Percentiles rank a stretch among this genome's conserved stretches.
Evolutionary conservation across 2,113 vertebrate species (phyloP).

Genomic region (Callipepla squamata): DNA sequence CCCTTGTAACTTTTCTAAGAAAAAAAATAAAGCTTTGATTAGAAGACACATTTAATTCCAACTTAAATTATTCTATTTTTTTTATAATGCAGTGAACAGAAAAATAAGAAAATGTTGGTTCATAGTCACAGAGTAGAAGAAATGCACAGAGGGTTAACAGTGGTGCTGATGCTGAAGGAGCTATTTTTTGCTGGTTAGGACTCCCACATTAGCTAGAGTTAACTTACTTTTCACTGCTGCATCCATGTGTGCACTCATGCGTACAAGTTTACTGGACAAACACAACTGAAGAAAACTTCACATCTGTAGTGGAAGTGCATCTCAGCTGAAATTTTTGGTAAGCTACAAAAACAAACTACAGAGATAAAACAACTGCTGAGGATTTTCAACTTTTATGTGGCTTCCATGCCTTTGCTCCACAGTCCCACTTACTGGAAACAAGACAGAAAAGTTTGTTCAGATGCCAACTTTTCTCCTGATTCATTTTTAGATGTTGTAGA

Average conservation of each 20-base stretch:
- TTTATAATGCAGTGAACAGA: neutral
- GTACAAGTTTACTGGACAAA: neutral
- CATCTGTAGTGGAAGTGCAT: neutral
- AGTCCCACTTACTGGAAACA: neutral
- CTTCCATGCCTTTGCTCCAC: neutral
- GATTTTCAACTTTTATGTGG: neutral
- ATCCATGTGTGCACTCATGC: neutral
- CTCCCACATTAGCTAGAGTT: neutral
- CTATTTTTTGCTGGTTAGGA: neutral
- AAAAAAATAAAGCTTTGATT: neutral
- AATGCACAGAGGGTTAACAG: neutral
- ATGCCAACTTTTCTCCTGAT: neutral
- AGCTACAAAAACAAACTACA: neutral
- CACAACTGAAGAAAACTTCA: neutral
- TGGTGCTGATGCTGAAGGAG: neutral
- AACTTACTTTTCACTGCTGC: neutral
- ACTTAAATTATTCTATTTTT: neutral
- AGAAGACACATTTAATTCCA: neutral
- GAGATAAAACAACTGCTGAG: neutral
- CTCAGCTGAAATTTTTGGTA: neutral
- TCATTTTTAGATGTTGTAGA: neutral
- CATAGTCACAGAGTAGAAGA: neutral
- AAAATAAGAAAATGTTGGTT: neutral
- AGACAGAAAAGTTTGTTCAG: neutral
- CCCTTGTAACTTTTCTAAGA: neutral